phyloP scores from a whole-genome alignment of 92 coral and sea anemone genomes.

The Siderastrea siderea region DNA sequence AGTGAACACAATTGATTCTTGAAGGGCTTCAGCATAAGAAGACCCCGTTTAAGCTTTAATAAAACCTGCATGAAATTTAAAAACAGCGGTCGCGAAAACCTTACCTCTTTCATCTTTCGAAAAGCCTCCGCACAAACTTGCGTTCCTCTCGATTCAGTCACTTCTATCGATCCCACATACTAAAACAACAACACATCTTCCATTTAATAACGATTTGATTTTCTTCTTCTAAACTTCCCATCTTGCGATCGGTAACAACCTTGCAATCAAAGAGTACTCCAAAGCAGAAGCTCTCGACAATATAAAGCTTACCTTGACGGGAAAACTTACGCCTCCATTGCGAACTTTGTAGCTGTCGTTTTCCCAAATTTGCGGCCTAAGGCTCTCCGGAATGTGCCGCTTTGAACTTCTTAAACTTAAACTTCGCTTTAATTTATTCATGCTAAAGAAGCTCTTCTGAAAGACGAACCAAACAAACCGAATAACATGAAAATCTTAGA shows the following conservation, averaged over 20 bases:
- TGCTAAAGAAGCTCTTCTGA: constrained; percentile 29
- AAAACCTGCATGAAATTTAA: neutral
- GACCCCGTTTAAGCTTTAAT: constrained; percentile 60
- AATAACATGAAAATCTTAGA: constrained; percentile 13
- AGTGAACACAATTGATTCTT: neutral
- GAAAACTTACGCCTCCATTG: constrained; percentile 98
- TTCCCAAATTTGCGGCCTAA: constrained; percentile 99
- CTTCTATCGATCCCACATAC: constrained; percentile 96
- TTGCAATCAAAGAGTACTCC: neutral
- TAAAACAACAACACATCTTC: constrained; percentile 33
- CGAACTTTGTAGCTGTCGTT: constrained; percentile 99
- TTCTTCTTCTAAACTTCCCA: neutral
- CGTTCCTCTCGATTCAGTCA: constrained; percentile 97
- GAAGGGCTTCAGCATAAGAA: constrained; percentile 24
- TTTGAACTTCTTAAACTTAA: constrained; percentile 94
- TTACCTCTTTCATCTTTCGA: constrained; percentile 90
- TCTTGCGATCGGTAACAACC: neutral
- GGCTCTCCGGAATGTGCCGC: constrained; percentile 96
- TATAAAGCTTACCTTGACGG: constrained; percentile 85
- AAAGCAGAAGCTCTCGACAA: neutral
- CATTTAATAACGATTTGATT: constrained; percentile 18
- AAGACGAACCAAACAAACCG: constrained; percentile 29
- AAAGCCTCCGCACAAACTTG: constrained; percentile 99
- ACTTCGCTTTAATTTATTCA: constrained; percentile 94
- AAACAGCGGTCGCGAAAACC: constrained; percentile 2